Conservation (phyloP, 2,797 vertebrate genomes). For the Rhinoraja longicauda region DNA sequence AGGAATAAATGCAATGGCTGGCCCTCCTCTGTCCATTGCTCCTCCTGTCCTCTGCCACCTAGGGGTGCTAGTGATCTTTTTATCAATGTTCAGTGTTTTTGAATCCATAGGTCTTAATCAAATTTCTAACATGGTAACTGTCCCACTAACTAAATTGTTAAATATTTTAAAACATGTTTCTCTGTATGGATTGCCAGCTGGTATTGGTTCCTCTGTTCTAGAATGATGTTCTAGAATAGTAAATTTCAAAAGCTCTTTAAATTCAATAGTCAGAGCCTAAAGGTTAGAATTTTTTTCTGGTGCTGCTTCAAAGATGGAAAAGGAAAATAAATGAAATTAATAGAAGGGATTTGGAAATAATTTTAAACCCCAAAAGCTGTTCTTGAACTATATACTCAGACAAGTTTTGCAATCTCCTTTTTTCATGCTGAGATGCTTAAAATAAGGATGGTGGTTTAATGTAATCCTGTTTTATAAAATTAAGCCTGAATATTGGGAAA, state of each 20-base stretch:
- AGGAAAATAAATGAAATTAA: background rate
- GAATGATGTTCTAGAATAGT: background rate
- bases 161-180: background rate
- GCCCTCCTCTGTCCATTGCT: no score
- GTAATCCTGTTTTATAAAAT: background rate
- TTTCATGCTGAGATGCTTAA: background rate
- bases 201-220: background rate
- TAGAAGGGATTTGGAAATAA: background rate
- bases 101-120: background rate
- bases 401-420: background rate
- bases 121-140: background rate
- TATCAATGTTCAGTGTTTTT: background rate
- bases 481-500: background rate
- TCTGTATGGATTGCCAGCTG: background rate
- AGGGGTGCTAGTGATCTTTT: constrained; percentile 1
- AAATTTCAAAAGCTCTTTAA: background rate
- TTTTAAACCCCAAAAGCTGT: background rate
- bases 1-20: background rate
- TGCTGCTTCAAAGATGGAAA: background rate
- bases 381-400: background rate
- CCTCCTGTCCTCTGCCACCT: background rate
- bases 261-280: background rate
- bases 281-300: background rate
- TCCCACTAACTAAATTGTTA: background rate
- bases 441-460: background rate